phyloP scores from a whole-genome alignment of 2,888 invertebrate genomes.

The Phyllotreta striolata region DNA sequence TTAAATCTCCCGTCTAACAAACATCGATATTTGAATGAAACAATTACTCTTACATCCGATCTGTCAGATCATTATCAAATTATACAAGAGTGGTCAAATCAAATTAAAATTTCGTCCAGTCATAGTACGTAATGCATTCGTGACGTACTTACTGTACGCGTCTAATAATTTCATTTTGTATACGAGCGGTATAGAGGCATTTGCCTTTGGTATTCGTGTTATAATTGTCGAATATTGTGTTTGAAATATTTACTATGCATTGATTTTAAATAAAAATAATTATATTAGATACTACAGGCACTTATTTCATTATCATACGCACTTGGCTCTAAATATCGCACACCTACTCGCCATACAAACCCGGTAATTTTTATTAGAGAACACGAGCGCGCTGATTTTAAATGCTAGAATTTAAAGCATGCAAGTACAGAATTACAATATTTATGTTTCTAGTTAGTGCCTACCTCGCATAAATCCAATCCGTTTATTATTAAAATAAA shows the following conservation, averaged over 20 bases:
- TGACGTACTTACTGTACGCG: conserved; percentile 42
- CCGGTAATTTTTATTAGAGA: not conserved
- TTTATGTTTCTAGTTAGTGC: conserved; percentile 25
- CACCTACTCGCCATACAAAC: conserved; percentile 2
- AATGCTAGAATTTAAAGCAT: conserved; percentile 12
- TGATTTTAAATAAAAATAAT: no score
- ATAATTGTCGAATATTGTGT: no score
- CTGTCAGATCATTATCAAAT: conserved; percentile 53
- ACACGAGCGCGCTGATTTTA: conserved; percentile 5
- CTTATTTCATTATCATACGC: no score
- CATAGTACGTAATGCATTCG: conserved; percentile 57
- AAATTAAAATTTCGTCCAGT: conserved; percentile 57
- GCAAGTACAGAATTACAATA: conserved; percentile 21
- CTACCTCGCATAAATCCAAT: conserved; percentile 23
- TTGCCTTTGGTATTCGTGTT: no score
- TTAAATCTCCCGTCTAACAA: conserved; percentile 32
- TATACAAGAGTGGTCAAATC: conserved; percentile 45
- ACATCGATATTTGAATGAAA: conserved; percentile 41
- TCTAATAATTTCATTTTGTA: conserved; percentile 50
- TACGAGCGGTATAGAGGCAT: not conserved
- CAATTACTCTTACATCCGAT: conserved; percentile 47
- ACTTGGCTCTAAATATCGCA: not conserved
- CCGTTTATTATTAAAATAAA: conserved; percentile 23
- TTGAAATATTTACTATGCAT: no score
- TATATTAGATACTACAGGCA: no score